Evolutionary conservation across 2,113 vertebrate species (phyloP).

Genomic region (Prolemur simus): DNA sequence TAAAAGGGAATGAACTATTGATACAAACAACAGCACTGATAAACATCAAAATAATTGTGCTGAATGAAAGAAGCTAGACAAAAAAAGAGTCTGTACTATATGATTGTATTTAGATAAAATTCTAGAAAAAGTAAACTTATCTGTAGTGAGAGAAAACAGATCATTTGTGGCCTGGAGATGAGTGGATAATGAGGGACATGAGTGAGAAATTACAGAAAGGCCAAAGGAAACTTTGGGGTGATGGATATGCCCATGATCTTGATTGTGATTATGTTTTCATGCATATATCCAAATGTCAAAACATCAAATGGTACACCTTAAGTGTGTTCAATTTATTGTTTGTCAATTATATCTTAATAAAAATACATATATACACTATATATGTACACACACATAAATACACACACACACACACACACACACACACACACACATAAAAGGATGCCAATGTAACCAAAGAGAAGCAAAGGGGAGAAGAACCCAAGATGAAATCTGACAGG

Average conservation of each 20-base stretch:
- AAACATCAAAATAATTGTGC: background rate
- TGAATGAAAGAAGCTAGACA: background rate
- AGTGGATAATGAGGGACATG: background rate
- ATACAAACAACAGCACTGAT: background rate
- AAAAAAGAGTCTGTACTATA: background rate
- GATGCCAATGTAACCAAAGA: background rate
- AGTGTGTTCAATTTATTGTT: background rate
- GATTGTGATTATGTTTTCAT: background rate
- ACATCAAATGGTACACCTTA: background rate
- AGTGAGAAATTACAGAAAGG: background rate
- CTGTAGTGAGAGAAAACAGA: background rate
- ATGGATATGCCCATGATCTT: background rate
- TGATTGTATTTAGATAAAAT: constrained; percentile 8
- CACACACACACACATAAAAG: background rate
- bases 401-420: no score
- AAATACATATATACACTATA: background rate
- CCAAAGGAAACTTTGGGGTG: background rate
- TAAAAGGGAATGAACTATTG: background rate
- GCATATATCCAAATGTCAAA: background rate
- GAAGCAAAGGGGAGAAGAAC: background rate
- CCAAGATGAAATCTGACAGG: background rate
- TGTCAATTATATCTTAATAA: background rate
- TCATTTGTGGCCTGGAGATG: background rate
- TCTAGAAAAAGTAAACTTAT: background rate
- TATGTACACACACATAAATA: background rate